These are phyloP conservation scores for Melinaea marsaeus DNA, from an alignment of 2,888 invertebrate genomes.

Conservation along the genomic window DNA sequence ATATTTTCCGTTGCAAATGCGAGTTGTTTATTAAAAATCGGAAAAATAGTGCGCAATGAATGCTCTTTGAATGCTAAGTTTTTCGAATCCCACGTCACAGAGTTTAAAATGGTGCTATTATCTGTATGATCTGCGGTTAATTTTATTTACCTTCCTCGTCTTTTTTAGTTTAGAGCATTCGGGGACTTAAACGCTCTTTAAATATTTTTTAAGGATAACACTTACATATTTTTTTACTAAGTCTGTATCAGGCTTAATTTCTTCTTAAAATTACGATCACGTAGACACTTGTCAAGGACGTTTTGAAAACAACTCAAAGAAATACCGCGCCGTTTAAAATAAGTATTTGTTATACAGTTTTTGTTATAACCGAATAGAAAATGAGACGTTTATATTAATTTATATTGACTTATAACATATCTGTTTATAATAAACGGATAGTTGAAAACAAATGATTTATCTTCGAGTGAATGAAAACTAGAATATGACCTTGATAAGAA, in stretches of 20 bases:
- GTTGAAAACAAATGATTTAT: conserved; percentile 13
- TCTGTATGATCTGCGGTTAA: no score
- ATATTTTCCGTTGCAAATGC: not conserved
- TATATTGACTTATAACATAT: not conserved
- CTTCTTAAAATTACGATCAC: conserved; percentile 37
- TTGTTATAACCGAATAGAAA: conserved; percentile 13
- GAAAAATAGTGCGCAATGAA: not conserved
- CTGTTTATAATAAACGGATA: not conserved
- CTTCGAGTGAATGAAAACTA: conserved; percentile 40
- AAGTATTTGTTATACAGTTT: conserved; percentile 19
- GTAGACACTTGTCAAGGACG: conserved; percentile 30
- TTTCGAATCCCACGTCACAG: no score
- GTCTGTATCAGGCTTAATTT: conserved; percentile 29
- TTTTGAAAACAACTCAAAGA: conserved; percentile 16
- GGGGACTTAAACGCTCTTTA: no score
- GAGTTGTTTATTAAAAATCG: not conserved
- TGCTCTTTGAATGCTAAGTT: not conserved
- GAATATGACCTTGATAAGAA: conserved; percentile 44
- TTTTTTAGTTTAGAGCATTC: no score
- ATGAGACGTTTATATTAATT: not conserved
- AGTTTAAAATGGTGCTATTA: no score
- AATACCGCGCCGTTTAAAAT: conserved; percentile 14
- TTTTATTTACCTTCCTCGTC: no score
- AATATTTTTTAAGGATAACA: no score
- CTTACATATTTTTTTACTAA: not conserved